Percentiles rank a stretch among this genome's conserved stretches.
These are phyloP conservation scores for Enteromius unitaeniatus DNA, from an alignment of 2,797 vertebrate genomes.

Conservation along the genomic window DNA sequence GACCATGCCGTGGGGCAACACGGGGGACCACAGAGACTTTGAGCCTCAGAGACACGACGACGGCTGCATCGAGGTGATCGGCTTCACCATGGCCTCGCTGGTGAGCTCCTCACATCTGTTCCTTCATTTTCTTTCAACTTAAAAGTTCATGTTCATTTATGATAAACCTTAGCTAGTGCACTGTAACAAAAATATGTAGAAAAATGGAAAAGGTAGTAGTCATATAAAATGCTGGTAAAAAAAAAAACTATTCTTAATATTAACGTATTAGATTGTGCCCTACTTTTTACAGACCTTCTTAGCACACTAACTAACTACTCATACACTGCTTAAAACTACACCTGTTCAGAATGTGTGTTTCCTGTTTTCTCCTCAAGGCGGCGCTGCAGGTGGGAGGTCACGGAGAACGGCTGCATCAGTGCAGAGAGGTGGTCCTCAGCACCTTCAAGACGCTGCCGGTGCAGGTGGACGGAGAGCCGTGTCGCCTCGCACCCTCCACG, in stretches of 20 bases:
- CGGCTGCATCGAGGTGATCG: conserved; percentile 97
- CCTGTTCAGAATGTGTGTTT: too few relatives aligned
- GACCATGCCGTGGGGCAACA: conserved; percentile 99
- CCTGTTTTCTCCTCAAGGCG: conserved; percentile 77
- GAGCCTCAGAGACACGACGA: conserved; percentile 98
- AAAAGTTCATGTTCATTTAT: too few relatives aligned
- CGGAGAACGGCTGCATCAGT: conserved; percentile 94
- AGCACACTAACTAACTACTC: too few relatives aligned
- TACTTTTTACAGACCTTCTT: too few relatives aligned
- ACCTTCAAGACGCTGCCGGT: conserved; percentile 96
- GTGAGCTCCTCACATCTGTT: conserved; percentile 73
- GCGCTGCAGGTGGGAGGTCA: conserved; percentile 97
- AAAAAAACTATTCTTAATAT: too few relatives aligned
- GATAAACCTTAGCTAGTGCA: too few relatives aligned
- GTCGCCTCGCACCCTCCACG: conserved; percentile 91
- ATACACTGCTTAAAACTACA: too few relatives aligned
- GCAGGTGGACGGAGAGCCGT: conserved; percentile 96
- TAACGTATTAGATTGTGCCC: too few relatives aligned
- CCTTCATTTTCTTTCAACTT: too few relatives aligned
- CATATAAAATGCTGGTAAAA: too few relatives aligned
- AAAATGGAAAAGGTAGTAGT: too few relatives aligned
- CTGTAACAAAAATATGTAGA: too few relatives aligned
- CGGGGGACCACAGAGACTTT: conserved; percentile 95
- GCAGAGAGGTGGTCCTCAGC: conserved; percentile 92
- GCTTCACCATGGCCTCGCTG: conserved; percentile 98